Base-by-base conservation (phyloP, 2,797 vertebrate genomes). In the Falco columbarius region DNA sequence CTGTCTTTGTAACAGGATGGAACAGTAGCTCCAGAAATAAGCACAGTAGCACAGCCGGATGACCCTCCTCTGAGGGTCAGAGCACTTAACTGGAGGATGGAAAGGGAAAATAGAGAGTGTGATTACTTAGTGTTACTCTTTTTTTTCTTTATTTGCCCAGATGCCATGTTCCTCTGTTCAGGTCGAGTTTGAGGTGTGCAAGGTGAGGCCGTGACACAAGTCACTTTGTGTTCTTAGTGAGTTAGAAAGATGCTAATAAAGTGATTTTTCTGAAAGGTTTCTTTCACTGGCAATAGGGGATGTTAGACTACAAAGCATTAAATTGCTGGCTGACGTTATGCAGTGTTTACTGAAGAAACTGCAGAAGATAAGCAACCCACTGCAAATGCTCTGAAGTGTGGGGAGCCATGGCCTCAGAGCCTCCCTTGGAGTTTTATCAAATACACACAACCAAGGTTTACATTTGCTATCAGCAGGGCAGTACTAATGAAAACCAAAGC, bases 221-320 rank as follows among this genome's bases (percentile, higher is more conserved):
- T 47, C 47, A 77, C 56, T 70, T 49, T 91, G 66, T 59, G 83
- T 89, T 96, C 94, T 96, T 81, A 80, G 93, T 93, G 88, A 94
- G 80, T n/a, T 91, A 81, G 90, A 86, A 92, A 95, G 90, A 70
- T 12, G 42, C 27, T 77, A 81, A 88, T 56, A 77, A 86, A 94
- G 86, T 36, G 46, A 82, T 83, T 95, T 89, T 95, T 96, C 88
- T 68, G 81, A 92, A 80, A 86, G 68, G n/a, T 70, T 80, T 47
- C 59, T 92, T 97, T 96, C 86, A 74, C 71, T 90, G 90, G 58
- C 87, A 92, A 27, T 24, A 27, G 79, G 54, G 32, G 17, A 89
- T 71, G 61, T 90, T 82, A n/a, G 74, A 85, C n/a, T 83, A 90
- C 71, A 96, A 93, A 97, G 70, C 79, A 72, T 61, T 81, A 94